These are phyloP conservation scores for Benthosema pterotum DNA, from an alignment of 2,797 vertebrate genomes.

Conservation along the genomic window DNA sequence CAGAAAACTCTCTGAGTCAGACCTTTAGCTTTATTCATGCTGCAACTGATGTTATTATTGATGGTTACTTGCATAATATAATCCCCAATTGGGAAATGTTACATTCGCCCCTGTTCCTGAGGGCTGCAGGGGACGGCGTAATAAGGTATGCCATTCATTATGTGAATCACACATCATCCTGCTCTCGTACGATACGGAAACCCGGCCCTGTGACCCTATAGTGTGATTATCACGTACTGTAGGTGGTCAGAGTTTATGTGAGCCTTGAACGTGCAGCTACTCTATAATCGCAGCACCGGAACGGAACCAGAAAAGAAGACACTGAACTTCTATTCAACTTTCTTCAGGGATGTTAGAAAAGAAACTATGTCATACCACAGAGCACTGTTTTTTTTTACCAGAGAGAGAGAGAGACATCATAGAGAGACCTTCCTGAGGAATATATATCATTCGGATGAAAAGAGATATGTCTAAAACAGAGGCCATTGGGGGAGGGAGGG, in stretches of 20 bases:
- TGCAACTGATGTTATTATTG: too few relatives aligned
- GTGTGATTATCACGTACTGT: conserved; percentile 47
- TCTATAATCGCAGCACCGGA: conserved; percentile 26
- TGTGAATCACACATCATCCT: conserved; percentile 48
- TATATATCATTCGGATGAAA: conserved; percentile 29
- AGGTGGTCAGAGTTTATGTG: conserved; percentile 29
- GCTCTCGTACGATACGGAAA: conserved; percentile 43
- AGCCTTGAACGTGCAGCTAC: conserved; percentile 23
- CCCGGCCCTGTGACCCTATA: conserved; percentile 36
- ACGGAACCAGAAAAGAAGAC: conserved; percentile 9
- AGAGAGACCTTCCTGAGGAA: conserved; percentile 42
- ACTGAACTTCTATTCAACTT: conserved; percentile 23
- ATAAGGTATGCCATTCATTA: conserved; percentile 41
- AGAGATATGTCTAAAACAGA: conserved; percentile 35
- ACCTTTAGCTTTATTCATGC: too few relatives aligned
- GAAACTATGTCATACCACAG: conserved; percentile 21
- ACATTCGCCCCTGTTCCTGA: too few relatives aligned
- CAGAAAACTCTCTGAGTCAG: too few relatives aligned
- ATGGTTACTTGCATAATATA: too few relatives aligned
- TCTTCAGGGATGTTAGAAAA: conserved; percentile 34
- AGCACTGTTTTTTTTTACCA: conserved; percentile 40
- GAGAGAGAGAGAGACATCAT: conserved; percentile 13
- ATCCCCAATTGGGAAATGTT: too few relatives aligned
- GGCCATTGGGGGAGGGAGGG: conserved; percentile 3
- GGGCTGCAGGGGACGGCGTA: conserved; percentile 27